A percentile compares a stretch with the other conserved stretches of the same genome.
These are phyloP conservation scores for Chloroceryle inda DNA, from an alignment of 2,797 vertebrate species.

Conservation along the genomic window DNA sequence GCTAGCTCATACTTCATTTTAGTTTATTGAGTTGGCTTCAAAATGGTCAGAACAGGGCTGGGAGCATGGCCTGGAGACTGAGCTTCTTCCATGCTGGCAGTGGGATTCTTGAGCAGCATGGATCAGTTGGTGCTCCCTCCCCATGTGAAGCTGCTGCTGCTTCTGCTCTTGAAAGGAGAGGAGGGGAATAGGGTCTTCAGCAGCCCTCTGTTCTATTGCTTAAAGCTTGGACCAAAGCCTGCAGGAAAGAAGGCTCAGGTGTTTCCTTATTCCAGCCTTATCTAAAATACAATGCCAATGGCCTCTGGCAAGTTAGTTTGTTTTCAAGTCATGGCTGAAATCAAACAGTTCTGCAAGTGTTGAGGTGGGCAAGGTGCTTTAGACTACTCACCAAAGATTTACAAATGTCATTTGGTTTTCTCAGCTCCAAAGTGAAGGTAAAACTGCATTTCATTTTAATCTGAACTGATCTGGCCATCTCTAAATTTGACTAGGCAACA, in stretches of 20 bases:
- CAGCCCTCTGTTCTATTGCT: neutral
- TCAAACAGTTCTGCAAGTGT: neutral
- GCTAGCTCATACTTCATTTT: neutral
- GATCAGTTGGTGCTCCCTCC: neutral
- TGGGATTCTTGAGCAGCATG: rapidly evolving
- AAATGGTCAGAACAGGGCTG: neutral
- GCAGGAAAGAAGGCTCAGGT: neutral
- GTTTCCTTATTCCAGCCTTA: neutral
- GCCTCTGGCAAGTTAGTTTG: rapidly evolving
- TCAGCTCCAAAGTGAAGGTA: neutral
- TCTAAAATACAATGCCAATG: neutral
- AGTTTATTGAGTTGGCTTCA: neutral
- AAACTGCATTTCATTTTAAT: neutral
- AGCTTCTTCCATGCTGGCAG: neutral
- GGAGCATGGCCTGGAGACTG: neutral
- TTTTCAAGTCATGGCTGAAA: neutral
- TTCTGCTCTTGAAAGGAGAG: neutral
- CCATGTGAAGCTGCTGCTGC: rapidly evolving
- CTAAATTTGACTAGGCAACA: neutral
- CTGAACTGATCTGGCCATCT: neutral
- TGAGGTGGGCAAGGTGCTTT: neutral
- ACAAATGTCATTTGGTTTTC: neutral
- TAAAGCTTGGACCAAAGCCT: neutral
- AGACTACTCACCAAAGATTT: neutral
- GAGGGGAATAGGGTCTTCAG: neutral